phyloP scores from a whole-genome alignment of 2,888 invertebrate species.

The Cloeon dipterum region DNA sequence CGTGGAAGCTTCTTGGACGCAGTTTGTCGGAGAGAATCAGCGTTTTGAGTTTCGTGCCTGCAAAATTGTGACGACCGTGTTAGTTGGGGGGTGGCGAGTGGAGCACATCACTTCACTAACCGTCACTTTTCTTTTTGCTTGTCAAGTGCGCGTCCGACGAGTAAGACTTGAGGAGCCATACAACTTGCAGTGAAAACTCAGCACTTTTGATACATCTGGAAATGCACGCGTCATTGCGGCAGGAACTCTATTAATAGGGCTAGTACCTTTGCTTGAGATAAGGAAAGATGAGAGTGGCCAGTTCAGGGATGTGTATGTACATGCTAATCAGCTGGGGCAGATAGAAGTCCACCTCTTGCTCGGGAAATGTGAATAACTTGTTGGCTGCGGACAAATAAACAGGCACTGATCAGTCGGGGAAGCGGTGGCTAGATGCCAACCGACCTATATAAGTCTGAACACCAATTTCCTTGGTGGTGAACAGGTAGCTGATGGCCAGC shows the following conservation, averaged over 20 bases:
- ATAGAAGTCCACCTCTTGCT: slow-evolving; percentile 88
- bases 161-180: slow-evolving; percentile 92
- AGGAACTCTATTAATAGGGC: too few relatives aligned
- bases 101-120: too few relatives aligned
- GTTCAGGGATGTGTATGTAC: slow-evolving; percentile 95
- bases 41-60: slow-evolving; percentile 51
- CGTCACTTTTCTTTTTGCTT: slow-evolving; percentile 34
- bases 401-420: too few relatives aligned
- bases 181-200: slow-evolving; percentile 87
- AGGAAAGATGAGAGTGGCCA: slow-evolving; percentile 79
- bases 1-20: too few relatives aligned
- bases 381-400: slow-evolving; percentile 35
- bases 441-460: slow-evolving; percentile 92
- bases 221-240: slow-evolving; percentile 12
- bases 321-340: slow-evolving; percentile 93
- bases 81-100: not conserved
- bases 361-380: slow-evolving; percentile 85
- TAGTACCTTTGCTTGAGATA: slow-evolving; percentile 54
- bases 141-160: slow-evolving; percentile 46
- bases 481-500: slow-evolving; percentile 94
- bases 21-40: slow-evolving; percentile 48
- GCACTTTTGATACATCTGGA: slow-evolving; percentile 79
- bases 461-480: slow-evolving; percentile 94
- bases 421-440: too few relatives aligned
- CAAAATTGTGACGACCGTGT: slow-evolving; percentile 15